Evolutionary conservation across 2,113 vertebrate species (phyloP), one percentile per base, ranked within the genome.

Genomic region (Oncorhynchus tshawytscha): DNA sequence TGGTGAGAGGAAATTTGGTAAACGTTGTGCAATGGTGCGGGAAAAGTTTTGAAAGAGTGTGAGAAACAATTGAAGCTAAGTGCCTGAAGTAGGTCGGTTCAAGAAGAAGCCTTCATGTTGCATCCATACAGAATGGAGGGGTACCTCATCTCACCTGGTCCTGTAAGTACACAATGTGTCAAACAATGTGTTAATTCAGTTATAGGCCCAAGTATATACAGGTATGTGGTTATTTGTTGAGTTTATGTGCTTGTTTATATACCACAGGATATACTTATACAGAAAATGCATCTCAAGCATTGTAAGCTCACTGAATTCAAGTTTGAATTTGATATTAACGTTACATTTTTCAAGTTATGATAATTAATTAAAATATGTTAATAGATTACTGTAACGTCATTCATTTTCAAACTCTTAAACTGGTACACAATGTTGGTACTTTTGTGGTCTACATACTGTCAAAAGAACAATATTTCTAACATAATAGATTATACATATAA

Each of bases 51-150:
- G 92, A 94, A 93, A 93, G 90, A 85, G 86, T 89, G 88, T 85
- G 81, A 92, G 91, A 91, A 88, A 84, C 71, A 86, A 88, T 87
- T 78, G 88, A 82, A 75, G 80, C 76, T 77, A 86, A 88, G 85
- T 80, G n/a, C 85, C 86, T 82, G 76, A 83, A 84, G 80, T 85
- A 74, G 80, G 84, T 87, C 77, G 73, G 71, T 82, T 84, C 84
- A 86, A 86, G 76, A 87, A 91, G 79, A 90, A 74, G 89, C 89
- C 91, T 92, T 92, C 89, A 94, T 94, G 93, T 93, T 94, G 89
- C 92, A 94, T 91, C 79, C 93, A 54, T 92, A 91, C 91, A 95
- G 92, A 92, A 95, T 94, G 94, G 94, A 95, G 91, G 93, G 91
- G 85, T 95, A 95, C 76, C 92, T 95, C 85, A 92, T 94, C 81